Evolutionary conservation across 2,888 invertebrate genomes (phyloP).

Genomic region (Xestia rhomboidea): DNA sequence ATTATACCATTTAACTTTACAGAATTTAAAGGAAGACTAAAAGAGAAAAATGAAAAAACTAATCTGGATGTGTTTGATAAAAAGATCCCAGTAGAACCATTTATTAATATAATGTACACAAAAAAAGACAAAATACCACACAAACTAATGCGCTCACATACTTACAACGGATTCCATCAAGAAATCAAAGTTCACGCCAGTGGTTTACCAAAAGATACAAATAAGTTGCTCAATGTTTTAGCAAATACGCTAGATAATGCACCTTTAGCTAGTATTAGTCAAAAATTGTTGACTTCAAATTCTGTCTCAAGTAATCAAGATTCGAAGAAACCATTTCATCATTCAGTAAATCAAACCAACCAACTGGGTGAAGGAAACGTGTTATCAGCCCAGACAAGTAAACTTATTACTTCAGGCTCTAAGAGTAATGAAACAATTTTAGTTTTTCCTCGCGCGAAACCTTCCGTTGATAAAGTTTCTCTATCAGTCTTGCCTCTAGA

Average conservation of each 20-base stretch:
- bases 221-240: slow-evolving; percentile 31
- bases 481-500: slow-evolving; percentile 10
- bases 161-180: slow-evolving; percentile 53
- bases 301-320: neutral
- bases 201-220: slow-evolving; percentile 27
- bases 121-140: slow-evolving; percentile 22
- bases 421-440: slow-evolving; percentile 41
- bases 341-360: neutral
- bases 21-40: slow-evolving; percentile 25
- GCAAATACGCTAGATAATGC: slow-evolving; percentile 32
- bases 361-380: neutral
- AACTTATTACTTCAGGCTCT: slow-evolving; percentile 40
- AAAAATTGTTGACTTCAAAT: slow-evolving; percentile 16
- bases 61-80: slow-evolving; percentile 36
- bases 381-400: slow-evolving; percentile 21
- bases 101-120: slow-evolving; percentile 24
- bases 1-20: slow-evolving; percentile 21
- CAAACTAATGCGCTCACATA: slow-evolving; percentile 33
- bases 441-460: slow-evolving; percentile 27
- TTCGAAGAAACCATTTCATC: neutral
- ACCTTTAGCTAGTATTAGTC: slow-evolving; percentile 30
- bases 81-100: slow-evolving; percentile 31
- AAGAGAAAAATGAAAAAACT: neutral
- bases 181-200: slow-evolving; percentile 50
- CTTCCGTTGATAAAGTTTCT: neutral